Conservation (phyloP, 1,140 invertebrate species). For the Drosophila truncata region DNA sequence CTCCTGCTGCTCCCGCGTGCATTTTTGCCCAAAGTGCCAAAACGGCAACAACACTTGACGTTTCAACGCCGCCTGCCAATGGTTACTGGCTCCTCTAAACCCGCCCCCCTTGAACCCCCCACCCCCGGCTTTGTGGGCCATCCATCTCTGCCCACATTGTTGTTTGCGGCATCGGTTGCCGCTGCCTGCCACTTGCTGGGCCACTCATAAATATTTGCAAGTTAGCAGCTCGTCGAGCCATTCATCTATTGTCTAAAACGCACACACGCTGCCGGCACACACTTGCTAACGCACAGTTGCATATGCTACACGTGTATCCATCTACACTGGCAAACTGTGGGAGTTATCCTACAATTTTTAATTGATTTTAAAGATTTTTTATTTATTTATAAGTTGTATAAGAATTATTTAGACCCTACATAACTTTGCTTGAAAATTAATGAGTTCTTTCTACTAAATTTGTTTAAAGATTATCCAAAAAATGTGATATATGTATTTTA, state of each 20-base stretch:
- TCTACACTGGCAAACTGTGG: conserved; percentile 10
- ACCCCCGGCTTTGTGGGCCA: conserved; percentile 7
- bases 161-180: conserved; percentile 53
- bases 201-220: conserved; percentile 84
- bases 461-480: too few relatives aligned
- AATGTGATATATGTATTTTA: too few relatives aligned
- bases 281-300: conserved; percentile 18
- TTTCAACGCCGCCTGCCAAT: conserved; percentile 71
- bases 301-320: conserved; percentile 37
- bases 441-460: too few relatives aligned
- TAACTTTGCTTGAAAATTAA: background rate
- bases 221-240: conserved; percentile 83
- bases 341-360: too few relatives aligned
- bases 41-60: conserved; percentile 78
- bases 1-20: conserved; percentile 60
- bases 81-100: conserved; percentile 6
- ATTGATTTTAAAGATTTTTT: background rate
- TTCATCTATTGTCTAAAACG: conserved; percentile 76
- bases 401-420: background rate
- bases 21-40: conserved; percentile 83
- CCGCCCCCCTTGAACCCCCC: background rate
- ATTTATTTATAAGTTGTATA: background rate
- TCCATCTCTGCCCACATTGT: conserved; percentile 55
- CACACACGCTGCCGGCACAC: conserved; percentile 45
- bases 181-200: conserved; percentile 73